Evolutionary conservation across 2,888 invertebrate genomes (phyloP).

Genomic region (Aporophyla lueneburgensis): DNA sequence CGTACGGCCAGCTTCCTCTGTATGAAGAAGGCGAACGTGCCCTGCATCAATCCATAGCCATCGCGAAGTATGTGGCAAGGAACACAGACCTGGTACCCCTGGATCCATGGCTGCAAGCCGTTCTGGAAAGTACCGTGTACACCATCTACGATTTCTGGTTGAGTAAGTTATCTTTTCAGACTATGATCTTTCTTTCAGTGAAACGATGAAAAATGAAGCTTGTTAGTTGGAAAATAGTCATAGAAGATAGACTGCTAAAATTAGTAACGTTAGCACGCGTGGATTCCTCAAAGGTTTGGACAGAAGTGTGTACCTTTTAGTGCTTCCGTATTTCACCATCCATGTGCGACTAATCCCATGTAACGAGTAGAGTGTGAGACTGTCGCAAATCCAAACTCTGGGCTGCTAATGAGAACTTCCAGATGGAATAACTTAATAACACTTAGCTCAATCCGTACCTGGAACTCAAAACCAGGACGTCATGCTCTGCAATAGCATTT

Average conservation of each 20-base stretch:
- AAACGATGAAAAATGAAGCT: not conserved
- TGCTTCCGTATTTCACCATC: not conserved
- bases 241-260: not conserved
- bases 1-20: conserved; percentile 82
- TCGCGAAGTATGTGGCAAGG: conserved; percentile 89
- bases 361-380: not conserved
- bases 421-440: not conserved
- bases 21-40: conserved; percentile 78
- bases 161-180: conserved; percentile 75
- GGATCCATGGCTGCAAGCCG: conserved; percentile 86
- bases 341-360: not conserved
- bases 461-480: not conserved
- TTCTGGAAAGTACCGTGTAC: conserved; percentile 85
- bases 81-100: conserved; percentile 85
- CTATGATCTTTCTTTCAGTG: not conserved
- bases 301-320: not conserved
- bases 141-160: conserved; percentile 87
- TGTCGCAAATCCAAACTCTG: not conserved
- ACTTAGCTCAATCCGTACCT: not conserved
- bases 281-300: not conserved
- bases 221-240: not conserved
- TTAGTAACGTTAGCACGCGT: not conserved
- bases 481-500: not conserved
- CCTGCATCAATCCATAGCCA: conserved; percentile 85
- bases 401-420: not conserved